phyloP scores from a whole-genome alignment of 1,140 invertebrate genomes.

The Oryzaephilus surinamensis region DNA sequence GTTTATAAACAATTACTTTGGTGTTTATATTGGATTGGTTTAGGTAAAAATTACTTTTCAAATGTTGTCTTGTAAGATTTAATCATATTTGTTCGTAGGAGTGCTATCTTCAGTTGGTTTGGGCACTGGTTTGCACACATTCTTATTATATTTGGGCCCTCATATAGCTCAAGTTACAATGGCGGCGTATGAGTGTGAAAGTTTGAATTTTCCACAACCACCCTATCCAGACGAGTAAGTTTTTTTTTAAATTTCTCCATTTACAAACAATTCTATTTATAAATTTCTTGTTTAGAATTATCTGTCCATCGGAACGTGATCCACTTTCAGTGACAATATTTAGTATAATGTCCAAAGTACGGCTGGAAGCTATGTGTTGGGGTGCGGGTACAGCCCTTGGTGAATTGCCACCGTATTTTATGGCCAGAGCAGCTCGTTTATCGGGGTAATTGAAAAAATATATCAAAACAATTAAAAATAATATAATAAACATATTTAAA shows the following conservation, averaged over 20 bases:
- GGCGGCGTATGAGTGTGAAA: conserved; percentile 94
- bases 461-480: too few species aligned
- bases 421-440: conserved; percentile 84
- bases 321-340: conserved; percentile 54
- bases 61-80: background rate
- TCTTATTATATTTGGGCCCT: conserved; percentile 91
- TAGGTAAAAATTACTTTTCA: conserved; percentile 36
- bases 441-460: conserved; percentile 42
- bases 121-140: conserved; percentile 96
- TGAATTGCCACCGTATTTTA: conserved; percentile 94
- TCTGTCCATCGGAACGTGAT: conserved; percentile 55
- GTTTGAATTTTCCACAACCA: conserved; percentile 86
- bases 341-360: conserved; percentile 92
- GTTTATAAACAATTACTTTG: conserved; percentile 49
- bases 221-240: conserved; percentile 83
- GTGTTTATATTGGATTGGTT: conserved; percentile 88
- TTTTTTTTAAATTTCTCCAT: conserved; percentile 38
- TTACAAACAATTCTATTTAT: conserved; percentile 33
- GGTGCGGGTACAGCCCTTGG: conserved; percentile 94
- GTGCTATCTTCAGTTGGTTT: conserved; percentile 94
- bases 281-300: too few species aligned
- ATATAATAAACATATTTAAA: too few species aligned
- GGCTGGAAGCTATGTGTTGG: conserved; percentile 97
- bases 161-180: conserved; percentile 91
- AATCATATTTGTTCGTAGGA: conserved; percentile 40